Conservation (phyloP, 1,140 invertebrate species). For the Neodiprion lecontei region DNA sequence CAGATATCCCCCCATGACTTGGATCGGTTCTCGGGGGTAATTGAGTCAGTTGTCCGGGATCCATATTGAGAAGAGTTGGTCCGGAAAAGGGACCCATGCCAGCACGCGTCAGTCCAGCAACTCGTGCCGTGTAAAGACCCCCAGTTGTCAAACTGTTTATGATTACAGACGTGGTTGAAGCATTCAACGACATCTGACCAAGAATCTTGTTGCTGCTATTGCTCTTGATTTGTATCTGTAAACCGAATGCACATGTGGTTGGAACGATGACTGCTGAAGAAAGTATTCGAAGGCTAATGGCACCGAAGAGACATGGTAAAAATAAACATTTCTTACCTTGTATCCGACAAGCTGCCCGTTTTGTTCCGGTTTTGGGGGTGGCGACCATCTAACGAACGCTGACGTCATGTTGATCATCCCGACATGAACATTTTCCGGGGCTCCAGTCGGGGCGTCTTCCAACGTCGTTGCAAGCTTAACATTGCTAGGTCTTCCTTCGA, state of each 20-base stretch:
- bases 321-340: conserved; percentile 65
- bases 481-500: conserved; percentile 84
- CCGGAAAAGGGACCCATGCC: conserved; percentile 75
- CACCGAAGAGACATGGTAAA: neutral
- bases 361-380: conserved; percentile 78
- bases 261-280: no score
- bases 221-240: conserved; percentile 72
- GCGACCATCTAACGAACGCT: conserved; percentile 80
- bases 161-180: conserved; percentile 73
- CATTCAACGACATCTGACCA: conserved; percentile 76
- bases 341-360: conserved; percentile 86
- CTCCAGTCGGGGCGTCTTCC: conserved; percentile 75
- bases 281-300: no score
- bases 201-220: conserved; percentile 69
- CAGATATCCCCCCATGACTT: conserved; percentile 55
- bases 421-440: conserved; percentile 83
- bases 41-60: conserved; percentile 64
- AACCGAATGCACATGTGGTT: conserved; percentile 22
- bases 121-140: conserved; percentile 73
- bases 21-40: conserved; percentile 64
- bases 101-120: conserved; percentile 75
- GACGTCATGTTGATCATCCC: conserved; percentile 85
- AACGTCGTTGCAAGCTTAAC: conserved; percentile 73
- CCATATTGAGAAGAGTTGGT: conserved; percentile 68
- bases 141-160: conserved; percentile 78